Percentiles rank a stretch among this genome's conserved stretches.
Evolutionary conservation across 2,797 vertebrate species (phyloP).

Genomic region (Gephyroberyx darwinii): DNA sequence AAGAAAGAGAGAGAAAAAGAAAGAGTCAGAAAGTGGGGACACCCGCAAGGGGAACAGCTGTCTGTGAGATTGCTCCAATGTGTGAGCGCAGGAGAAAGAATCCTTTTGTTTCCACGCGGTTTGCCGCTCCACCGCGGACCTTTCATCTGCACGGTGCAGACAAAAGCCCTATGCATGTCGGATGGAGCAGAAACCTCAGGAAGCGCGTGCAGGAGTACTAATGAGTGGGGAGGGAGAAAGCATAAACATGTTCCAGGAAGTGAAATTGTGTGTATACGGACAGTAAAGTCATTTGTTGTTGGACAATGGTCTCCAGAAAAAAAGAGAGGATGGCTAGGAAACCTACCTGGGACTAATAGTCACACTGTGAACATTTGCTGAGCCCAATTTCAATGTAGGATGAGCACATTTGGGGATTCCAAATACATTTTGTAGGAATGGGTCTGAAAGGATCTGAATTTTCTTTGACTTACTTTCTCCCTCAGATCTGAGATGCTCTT

Average conservation of each 20-base stretch:
- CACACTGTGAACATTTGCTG: neutral
- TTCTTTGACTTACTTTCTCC: neutral
- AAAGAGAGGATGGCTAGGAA: neutral
- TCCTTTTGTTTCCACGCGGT: conserved; percentile 76
- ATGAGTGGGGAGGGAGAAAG: conserved; percentile 58
- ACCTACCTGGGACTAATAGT: neutral
- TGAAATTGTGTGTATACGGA: conserved; percentile 37
- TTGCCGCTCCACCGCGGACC: conserved; percentile 60
- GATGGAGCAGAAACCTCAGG: conserved; percentile 64
- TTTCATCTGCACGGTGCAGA: conserved; percentile 67
- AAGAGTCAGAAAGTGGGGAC: conserved; percentile 53
- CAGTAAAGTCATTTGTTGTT: conserved; percentile 21
- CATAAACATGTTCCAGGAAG: conserved; percentile 67
- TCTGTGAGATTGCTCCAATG: conserved; percentile 74
- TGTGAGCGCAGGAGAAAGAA: conserved; percentile 73
- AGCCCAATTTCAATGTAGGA: neutral
- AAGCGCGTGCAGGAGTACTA: conserved; percentile 60
- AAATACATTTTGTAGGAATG: neutral
- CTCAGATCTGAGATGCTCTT: neutral
- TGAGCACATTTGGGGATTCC: neutral
- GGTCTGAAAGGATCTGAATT: neutral
- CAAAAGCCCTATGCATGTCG: conserved; percentile 70
- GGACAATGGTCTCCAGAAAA: conserved; percentile 24
- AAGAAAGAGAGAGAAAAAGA: conserved; percentile 11
- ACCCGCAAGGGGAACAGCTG: conserved; percentile 74